Conservation (phyloP, 2,797 vertebrate species). For the Gadopsis bispinosus region DNA sequence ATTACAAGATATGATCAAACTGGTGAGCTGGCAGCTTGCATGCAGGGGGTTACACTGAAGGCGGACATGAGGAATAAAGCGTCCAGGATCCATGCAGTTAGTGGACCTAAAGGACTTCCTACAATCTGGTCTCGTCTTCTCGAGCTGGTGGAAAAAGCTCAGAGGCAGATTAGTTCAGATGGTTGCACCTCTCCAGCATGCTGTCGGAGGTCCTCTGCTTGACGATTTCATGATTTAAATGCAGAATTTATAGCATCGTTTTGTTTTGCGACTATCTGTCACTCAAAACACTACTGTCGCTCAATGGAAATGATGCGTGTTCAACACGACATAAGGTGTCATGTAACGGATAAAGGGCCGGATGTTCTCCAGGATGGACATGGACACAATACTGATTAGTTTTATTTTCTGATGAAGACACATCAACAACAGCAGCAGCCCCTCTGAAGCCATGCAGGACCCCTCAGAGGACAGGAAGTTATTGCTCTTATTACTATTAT, state of each 20-base stretch:
- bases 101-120: background rate
- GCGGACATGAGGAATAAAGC: background rate
- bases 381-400: background rate
- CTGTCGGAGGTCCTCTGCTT: background rate
- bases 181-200: background rate
- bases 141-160: too few relatives aligned
- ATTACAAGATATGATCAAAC: background rate
- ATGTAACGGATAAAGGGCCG: background rate
- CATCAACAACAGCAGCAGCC: background rate
- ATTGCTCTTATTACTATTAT: too few relatives aligned
- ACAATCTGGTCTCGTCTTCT: too few relatives aligned
- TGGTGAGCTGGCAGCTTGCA: background rate
- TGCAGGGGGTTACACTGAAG: background rate
- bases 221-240: background rate
- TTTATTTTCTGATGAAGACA: background rate
- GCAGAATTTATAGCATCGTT: background rate
- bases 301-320: too few relatives aligned
- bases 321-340: background rate
- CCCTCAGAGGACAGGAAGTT: conserved; percentile 3
- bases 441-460: conserved; percentile 23
- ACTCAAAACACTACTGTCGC: too few relatives aligned
- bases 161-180: background rate
- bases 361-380: too few relatives aligned
- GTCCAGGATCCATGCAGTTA: conserved; percentile 10
- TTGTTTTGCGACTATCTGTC: background rate